Base-by-base conservation (phyloP, 1,140 invertebrate genomes). In the Phthorimaea operculella region DNA sequence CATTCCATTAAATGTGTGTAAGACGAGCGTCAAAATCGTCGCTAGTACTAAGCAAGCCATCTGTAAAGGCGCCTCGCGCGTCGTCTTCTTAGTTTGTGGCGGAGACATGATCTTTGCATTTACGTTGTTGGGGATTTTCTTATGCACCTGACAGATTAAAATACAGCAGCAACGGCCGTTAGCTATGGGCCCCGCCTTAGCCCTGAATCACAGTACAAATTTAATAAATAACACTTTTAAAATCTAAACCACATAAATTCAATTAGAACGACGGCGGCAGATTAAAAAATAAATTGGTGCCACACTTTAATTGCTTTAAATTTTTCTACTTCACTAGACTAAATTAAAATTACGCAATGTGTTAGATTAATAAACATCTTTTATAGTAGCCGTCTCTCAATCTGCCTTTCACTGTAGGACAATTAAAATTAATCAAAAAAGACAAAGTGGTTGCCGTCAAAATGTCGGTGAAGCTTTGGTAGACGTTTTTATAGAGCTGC, bases 381-480 rank as follows among this genome's bases (percentile, higher is more conserved):
- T 39, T 39, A 39, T 39, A n/a, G 10, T 39, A 10, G 36, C 36
- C 10, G 36, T 39, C n/a, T 39, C 10, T 39, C 3, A 12, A 39
- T 10, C 36, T 68, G 52, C 65, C 68, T 71, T 66, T 71, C 68
- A 68, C 68, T 59, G 17, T 33, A 61, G 47, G 57, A 39, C 63
- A 66, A 71, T 71, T 68, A 68, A 68, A 64, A 63, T 64, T 64
- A 65, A 59, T 57, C 55, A 59, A 54, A 58, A 57, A 58, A 60
- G 18, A 60, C 54, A 62, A 60, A 59, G 57, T 52, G 52, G 36
- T n/a, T 12, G n/a, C 10, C n/a, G 10, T 12, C 10, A 39, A 39
- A 10, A 39, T 39, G 36, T 39, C 36, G 2, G 36, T 39, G 36
- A 2, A 2, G 36, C 33, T 39, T 39, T 39, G 10, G 36, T 5